Conservation (phyloP, 2,113 vertebrate genomes). For the Notarius lentiginosus region DNA sequence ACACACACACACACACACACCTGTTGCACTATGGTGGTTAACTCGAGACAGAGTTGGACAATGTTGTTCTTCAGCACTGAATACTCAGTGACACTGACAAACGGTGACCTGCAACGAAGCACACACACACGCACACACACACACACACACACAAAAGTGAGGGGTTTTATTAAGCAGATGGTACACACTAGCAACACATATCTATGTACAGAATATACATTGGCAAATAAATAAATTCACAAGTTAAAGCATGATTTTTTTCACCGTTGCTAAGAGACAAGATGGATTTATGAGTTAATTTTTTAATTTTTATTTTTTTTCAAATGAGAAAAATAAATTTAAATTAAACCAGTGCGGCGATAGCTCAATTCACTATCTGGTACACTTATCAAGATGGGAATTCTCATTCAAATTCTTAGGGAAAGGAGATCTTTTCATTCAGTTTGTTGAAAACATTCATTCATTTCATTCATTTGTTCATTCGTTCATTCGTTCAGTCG, state of each 20-base stretch:
- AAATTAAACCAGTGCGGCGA: too few species aligned
- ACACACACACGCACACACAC: constrained; percentile 32
- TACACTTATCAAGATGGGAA: not conserved
- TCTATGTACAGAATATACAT: not conserved
- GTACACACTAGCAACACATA: constrained; percentile 16
- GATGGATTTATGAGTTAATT: too few species aligned
- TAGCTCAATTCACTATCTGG: too few species aligned
- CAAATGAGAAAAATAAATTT: too few species aligned
- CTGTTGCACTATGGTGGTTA: constrained; percentile 85
- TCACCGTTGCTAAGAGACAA: not conserved
- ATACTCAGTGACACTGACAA: constrained; percentile 84
- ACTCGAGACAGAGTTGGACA: constrained; percentile 83
- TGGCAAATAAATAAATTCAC: not conserved
- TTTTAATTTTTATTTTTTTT: too few species aligned
- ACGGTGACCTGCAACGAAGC: constrained; percentile 74
- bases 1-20: constrained; percentile 60
- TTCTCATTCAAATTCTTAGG: too few species aligned
- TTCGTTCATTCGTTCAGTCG: too few species aligned
- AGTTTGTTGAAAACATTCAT: too few species aligned
- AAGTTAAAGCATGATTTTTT: not conserved
- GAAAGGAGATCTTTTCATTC: too few species aligned
- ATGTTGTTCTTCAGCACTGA: constrained; percentile 84
- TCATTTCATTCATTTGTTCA: too few species aligned
- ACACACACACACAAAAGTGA: constrained; percentile 32
- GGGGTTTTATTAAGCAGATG: constrained; percentile 11